phyloP scores from a whole-genome alignment of 1,140 invertebrate genomes.

The Nephila pilipes region DNA sequence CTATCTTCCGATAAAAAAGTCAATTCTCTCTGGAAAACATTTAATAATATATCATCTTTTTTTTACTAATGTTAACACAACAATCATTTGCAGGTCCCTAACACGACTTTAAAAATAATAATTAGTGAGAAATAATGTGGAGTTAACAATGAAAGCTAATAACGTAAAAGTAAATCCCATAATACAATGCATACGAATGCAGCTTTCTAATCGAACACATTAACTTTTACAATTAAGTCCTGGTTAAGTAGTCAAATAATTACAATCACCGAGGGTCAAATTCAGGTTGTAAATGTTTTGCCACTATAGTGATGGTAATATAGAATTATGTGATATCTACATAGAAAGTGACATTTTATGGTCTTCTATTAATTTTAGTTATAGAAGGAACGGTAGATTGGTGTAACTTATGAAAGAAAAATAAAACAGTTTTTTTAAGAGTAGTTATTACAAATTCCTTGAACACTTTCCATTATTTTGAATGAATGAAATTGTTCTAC shows the following conservation, averaged over 20 bases:
- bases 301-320: not conserved
- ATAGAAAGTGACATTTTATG: not conserved
- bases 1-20: too few relatives aligned
- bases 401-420: too few relatives aligned
- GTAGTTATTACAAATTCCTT: too few relatives aligned
- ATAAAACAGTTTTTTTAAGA: too few relatives aligned
- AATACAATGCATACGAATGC: slow-evolving; percentile 19
- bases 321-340: not conserved
- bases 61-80: not conserved
- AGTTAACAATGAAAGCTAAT: slow-evolving; percentile 42
- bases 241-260: slow-evolving; percentile 37
- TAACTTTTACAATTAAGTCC: slow-evolving; percentile 58
- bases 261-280: not conserved
- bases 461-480: too few relatives aligned
- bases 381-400: not conserved
- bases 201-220: slow-evolving; percentile 45
- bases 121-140: not conserved
- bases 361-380: not conserved
- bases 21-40: not conserved
- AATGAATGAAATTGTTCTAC: too few relatives aligned
- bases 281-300: slow-evolving; percentile 27
- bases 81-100: not conserved
- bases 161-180: slow-evolving; percentile 17
- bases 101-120: not conserved
- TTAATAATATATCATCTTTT: not conserved